Conservation (phyloP, 2,888 invertebrate genomes). For the Cephonodes hylas region DNA sequence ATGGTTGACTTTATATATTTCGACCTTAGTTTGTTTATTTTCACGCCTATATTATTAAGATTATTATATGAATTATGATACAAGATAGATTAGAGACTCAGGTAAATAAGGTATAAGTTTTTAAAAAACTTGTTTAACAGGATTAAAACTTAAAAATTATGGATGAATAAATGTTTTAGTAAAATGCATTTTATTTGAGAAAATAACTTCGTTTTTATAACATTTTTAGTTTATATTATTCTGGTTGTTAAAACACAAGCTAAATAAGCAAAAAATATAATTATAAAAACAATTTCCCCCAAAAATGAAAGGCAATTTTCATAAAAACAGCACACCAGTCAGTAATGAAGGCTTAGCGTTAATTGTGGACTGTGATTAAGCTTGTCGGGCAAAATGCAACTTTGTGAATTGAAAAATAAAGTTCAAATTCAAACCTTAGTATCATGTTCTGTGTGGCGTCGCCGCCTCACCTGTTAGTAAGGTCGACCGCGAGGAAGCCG, state of each 20-base stretch:
- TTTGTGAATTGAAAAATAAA: slow-evolving; percentile 47
- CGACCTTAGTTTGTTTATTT: no score
- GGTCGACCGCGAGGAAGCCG: slow-evolving; percentile 74
- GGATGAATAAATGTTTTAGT: no score
- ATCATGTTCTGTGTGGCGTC: slow-evolving; percentile 78
- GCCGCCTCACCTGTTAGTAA: slow-evolving; percentile 80
- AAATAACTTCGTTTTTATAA: no score
- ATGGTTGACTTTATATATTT: no score
- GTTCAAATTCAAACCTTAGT: slow-evolving; percentile 76
- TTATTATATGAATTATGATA: no score
- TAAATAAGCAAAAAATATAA: slow-evolving; percentile 26
- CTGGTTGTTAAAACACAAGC: neutral
- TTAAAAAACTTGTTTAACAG: no score
- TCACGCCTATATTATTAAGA: no score
- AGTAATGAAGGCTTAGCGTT: slow-evolving; percentile 44
- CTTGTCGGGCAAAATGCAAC: slow-evolving; percentile 23
- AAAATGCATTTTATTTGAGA: no score
- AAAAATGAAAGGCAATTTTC: slow-evolving; percentile 40
- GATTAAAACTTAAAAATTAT: no score
- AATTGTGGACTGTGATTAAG: slow-evolving; percentile 28
- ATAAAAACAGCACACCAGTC: slow-evolving; percentile 37
- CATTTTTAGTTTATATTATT: neutral
- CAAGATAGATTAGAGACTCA: no score
- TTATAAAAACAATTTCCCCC: slow-evolving; percentile 33
- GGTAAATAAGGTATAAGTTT: no score